Base-by-base conservation (phyloP, 2,888 invertebrate genomes). In the Cephus spinipes region DNA sequence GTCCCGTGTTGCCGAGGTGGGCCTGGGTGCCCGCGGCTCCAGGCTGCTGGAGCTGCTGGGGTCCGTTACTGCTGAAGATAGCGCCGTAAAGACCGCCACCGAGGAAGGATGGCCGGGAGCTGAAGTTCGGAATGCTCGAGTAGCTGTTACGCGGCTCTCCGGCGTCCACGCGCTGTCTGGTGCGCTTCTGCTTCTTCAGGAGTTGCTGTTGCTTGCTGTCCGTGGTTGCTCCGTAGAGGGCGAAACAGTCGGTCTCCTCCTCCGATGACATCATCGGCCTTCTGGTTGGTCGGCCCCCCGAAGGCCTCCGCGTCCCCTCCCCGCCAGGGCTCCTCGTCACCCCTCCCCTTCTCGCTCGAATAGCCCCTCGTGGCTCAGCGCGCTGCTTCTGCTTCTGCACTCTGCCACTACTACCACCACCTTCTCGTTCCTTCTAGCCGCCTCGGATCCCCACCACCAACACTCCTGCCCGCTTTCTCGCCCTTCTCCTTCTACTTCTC, bases 261-360 rank as follows among this genome's bases (percentile, higher is more conserved):
- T 97, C 97, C 96, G 97, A 97, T 97, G 97, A 97, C 97, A 97
- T 97, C 96, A 97, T 96, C 95, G 94, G 96, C 96, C 94, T 94
- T 94, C 91, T 91, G 91, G 91, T 91, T 91, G 91, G 91, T 93
- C 94, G 94, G 93, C 94, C 95, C 95, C 94, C 94, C 94, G 95
- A 96, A 96, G 96, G 96, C 95, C 94, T 95, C 94, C 95, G 94
- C 92, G 93, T 92, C 94, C 92, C 94, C 94, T 93, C 92, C 93
- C 92, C 93, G 92, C 93, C 93, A 92, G 92, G 91, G 90, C 91
- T 92, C 88, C 90, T 92, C 91, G 92, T 92, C 93, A 92, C 93
- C 93, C 93, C 93, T 92, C 94, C 94, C 86, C 94, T 93, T 89
- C 93, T 85, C 94, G 94, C 87, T 94, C 94, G 88, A 94, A 94